phyloP scores from a whole-genome alignment of 2,797 vertebrate genomes.

The Pempheris klunzingeri region DNA sequence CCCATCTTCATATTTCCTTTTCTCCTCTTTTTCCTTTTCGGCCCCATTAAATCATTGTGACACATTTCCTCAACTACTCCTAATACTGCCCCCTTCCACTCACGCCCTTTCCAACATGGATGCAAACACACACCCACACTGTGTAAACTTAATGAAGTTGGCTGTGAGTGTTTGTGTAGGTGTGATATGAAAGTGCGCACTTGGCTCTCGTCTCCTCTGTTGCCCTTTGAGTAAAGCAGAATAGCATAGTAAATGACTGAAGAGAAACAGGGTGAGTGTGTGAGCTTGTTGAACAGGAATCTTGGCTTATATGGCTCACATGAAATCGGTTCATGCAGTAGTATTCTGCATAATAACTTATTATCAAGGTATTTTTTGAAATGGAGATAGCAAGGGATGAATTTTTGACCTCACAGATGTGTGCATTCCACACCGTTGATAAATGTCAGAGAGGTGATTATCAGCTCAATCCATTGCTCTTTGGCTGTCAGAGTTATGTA shows the following conservation, averaged over 20 bases:
- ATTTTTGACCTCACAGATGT: slow-evolving; percentile 18
- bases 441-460: slow-evolving; percentile 65
- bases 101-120: slow-evolving; percentile 30
- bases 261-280: slow-evolving; percentile 3
- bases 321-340: neutral
- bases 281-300: slow-evolving; percentile 34
- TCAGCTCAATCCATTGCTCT: slow-evolving; percentile 54
- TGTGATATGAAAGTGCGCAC: slow-evolving; percentile 46
- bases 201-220: slow-evolving; percentile 28
- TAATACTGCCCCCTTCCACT: slow-evolving; percentile 31
- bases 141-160: slow-evolving; percentile 54
- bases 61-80: slow-evolving; percentile 25
- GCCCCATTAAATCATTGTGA: slow-evolving; percentile 27
- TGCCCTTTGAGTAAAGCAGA: slow-evolving; percentile 33
- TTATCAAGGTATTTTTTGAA: neutral
- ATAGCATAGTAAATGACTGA: neutral
- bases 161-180: slow-evolving; percentile 46
- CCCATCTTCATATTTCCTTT: slow-evolving; percentile 14
- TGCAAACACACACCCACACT: slow-evolving; percentile 52
- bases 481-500: slow-evolving; percentile 60
- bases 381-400: neutral
- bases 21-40: slow-evolving; percentile 19
- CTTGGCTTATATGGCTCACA: slow-evolving; percentile 3
- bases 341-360: neutral
- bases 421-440: slow-evolving; percentile 16